A percentile compares a stretch with the other conserved stretches of the same genome.
Evolutionary conservation across 1,140 invertebrate species (phyloP).

Genomic region (Drosophila nebulosa): DNA sequence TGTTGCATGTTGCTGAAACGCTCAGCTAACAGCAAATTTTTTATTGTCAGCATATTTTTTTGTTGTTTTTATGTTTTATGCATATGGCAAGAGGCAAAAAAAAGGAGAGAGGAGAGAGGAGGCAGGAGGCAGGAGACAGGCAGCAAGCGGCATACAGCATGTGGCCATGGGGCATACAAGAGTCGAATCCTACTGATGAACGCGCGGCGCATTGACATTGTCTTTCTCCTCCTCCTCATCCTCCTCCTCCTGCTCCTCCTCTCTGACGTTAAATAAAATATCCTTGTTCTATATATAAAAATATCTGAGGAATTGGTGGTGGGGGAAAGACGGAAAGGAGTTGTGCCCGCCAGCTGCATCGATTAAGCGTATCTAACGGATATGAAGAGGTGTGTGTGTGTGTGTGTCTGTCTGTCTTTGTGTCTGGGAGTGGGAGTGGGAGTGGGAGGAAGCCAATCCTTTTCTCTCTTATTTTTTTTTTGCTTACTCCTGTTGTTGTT

Average conservation of each 20-base stretch:
- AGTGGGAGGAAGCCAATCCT: constrained; percentile 27
- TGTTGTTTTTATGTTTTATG: constrained; percentile 63
- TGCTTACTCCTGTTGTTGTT: constrained; percentile 7
- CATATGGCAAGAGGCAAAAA: constrained; percentile 10
- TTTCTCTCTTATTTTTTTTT: no score
- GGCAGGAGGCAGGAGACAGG: no score
- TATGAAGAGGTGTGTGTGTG: not conserved
- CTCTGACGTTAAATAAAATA: constrained; percentile 75
- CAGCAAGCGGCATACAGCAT: no score
- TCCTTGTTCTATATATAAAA: constrained; percentile 63
- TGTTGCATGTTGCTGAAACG: constrained; percentile 72
- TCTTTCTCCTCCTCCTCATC: constrained; percentile 26
- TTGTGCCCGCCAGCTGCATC: constrained; percentile 41
- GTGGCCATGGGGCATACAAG: not conserved
- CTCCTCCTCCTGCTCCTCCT: constrained; percentile 25
- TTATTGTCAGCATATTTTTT: constrained; percentile 75
- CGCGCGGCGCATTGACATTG: constrained; percentile 66
- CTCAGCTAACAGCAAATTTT: constrained; percentile 65
- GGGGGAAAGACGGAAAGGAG: not conserved
- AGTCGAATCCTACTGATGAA: constrained; percentile 46
- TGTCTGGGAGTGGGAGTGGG: not conserved
- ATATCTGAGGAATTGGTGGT: constrained; percentile 1
- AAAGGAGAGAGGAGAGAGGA: no score
- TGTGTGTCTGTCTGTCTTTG: no score
- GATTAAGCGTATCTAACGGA: constrained; percentile 64